A percentile compares a stretch with the other conserved stretches of the same genome.
These are phyloP conservation scores for Diploptera punctata DNA, from an alignment of 2,888 invertebrate genomes.

Conservation along the genomic window DNA sequence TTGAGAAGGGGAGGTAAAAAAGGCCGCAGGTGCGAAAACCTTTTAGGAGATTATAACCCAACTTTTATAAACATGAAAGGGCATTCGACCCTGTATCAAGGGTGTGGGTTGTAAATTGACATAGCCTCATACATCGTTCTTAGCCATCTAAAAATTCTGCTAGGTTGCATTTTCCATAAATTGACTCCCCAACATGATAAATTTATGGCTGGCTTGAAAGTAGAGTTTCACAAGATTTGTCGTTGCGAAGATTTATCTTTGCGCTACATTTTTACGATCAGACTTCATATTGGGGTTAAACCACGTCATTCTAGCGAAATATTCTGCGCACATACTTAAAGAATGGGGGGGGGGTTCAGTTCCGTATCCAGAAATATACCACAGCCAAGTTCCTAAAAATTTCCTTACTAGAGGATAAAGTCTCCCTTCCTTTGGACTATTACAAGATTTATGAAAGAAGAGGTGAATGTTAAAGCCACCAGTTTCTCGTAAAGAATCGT, in stretches of 20 bases:
- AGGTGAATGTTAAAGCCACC: no score
- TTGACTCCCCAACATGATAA: background rate
- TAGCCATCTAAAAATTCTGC: background rate
- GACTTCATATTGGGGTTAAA: background rate
- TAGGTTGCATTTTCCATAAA: background rate
- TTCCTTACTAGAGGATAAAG: no score
- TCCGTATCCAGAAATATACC: no score
- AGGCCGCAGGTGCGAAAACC: constrained; percentile 25
- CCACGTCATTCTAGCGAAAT: background rate
- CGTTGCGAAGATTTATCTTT: background rate
- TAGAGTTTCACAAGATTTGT: background rate
- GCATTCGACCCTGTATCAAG: background rate
- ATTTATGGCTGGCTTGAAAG: background rate
- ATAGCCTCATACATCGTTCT: background rate
- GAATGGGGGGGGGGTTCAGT: no score
- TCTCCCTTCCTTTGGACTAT: no score
- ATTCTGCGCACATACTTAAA: background rate
- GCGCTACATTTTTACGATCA: background rate
- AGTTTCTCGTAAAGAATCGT: no score
- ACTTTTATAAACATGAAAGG: constrained; percentile 15
- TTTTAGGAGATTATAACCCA: constrained; percentile 26
- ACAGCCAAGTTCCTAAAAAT: no score
- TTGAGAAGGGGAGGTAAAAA: background rate
- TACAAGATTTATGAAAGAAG: no score
- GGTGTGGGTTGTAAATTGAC: constrained; percentile 7